Evolutionary conservation across 2,113 vertebrate genomes (phyloP), one percentile per base, ranked within the genome.

Genomic region (Erythrocebus patas): DNA sequence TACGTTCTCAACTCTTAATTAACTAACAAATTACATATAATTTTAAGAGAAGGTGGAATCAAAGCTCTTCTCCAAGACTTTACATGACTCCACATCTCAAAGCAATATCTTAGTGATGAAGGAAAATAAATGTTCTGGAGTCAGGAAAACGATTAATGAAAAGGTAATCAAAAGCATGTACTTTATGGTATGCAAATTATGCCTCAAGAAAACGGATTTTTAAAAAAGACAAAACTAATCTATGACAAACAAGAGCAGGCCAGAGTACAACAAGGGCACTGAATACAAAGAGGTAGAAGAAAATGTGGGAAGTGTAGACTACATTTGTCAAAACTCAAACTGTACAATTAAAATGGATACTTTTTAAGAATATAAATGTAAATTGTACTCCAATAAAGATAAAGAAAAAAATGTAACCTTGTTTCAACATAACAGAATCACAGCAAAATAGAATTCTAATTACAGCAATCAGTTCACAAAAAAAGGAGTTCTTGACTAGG

Each of bases 321-420:
- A 87, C 40, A 89, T 38, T 6, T 82, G 16, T 87, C 79, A 50
- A 96, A 92, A 96, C 43, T 59, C 55, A 81, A 90, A 90, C 43
- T 61, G 40, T 45, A 12, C n/a, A 96, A 84, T 52, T 81, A 82
- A 89, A 95, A 30, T 48, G 6, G 35, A 59, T 78, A 48, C 27
- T 93, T 89, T 94, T 89, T 66, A 78, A 87, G 16, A 73, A 93
- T 78, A 5, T 88, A 80, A 73, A 91, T 78, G 7, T 88, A 84
- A 73, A 80, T 35, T 64, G 3, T 48, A 40, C 6, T 35, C 59
- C 32, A 93, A 92, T 43, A 97, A 92, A 20, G 17, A 48, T 68
- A n/a, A 55, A 81, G 16, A 35, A 73, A 57, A 82, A 92, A 70
- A 57, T 14, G 11, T 85, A 81, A 52, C 35, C 50, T n/a, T 66